Base-by-base conservation (phyloP, 2,113 vertebrate genomes). In the Theristicus caerulescens region DNA sequence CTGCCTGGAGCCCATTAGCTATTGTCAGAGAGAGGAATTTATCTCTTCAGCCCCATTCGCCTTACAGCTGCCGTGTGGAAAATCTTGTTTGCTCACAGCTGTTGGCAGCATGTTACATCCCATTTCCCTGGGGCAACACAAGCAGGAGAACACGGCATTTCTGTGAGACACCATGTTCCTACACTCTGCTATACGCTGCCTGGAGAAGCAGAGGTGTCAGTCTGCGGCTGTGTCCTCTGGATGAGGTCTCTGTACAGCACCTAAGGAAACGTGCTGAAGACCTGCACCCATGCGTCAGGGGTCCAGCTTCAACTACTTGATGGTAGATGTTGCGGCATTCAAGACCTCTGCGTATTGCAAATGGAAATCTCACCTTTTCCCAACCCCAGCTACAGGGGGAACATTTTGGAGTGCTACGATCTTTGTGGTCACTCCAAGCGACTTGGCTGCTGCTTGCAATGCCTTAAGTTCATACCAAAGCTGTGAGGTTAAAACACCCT, bases 1-100 rank as follows among this genome's bases (percentile, higher is more conserved):
- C 93, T 93, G 91, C 88, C 73, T 93, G 95, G 91, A 96, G 93
- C 94, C 96, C 89, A 80, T 95, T 84, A 93, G 81, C 89, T 77
- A 22, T 77, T 93, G 84, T 86, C 90, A 94, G 84, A 91, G 77
- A 80, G 62, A 88, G 62, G 91, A 91, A 95, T 95, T 91, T 90
- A 13, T 96, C 84, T 85, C 51, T 52, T 36, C 82, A 62, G 93
- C n/a, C 67, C 66, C 16, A 17, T 25, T 89, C 20, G 46, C 93
- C 66, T 82, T 85, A 91, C 96, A 97, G 96, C 94, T 96, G 97
- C 95, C 1, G 3, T 87, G 87, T 82, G 94, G 94, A 80, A 87
- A 91, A 66, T 93, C 91, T 95, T 34, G 74, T 94, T 94, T 91
- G 84, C 86, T 87, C 26, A 69, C 95, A 97, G 94, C 96, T 97